Evolutionary conservation across 2,888 invertebrate genomes (phyloP).

Genomic region (Ectropis crepuscularia): DNA sequence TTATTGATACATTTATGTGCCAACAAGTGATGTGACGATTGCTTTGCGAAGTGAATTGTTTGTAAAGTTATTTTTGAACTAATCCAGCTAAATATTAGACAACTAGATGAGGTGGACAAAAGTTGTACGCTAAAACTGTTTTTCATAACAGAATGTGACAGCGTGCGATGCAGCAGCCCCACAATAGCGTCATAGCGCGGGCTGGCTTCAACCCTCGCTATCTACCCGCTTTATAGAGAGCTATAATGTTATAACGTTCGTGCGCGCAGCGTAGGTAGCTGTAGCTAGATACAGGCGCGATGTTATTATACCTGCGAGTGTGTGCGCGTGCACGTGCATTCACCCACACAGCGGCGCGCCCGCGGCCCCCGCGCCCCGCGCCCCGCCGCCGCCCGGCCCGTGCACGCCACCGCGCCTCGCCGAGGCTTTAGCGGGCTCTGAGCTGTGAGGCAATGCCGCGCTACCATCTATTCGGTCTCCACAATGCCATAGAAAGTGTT

Average conservation of each 20-base stretch:
- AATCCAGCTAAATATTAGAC: background rate
- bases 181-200: slow-evolving; percentile 58
- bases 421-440: slow-evolving; percentile 75
- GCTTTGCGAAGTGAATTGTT: background rate
- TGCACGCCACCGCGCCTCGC: slow-evolving; percentile 60
- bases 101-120: background rate
- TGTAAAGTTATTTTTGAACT: background rate
- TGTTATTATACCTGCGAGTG: slow-evolving; percentile 66
- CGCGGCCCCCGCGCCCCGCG: slow-evolving; percentile 46
- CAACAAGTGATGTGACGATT: background rate
- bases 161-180: slow-evolving; percentile 51
- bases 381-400: slow-evolving; percentile 51
- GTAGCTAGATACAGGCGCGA: slow-evolving; percentile 76
- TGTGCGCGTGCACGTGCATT: slow-evolving; percentile 65
- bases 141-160: slow-evolving; percentile 28
- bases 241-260: slow-evolving; percentile 67
- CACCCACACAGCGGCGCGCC: slow-evolving; percentile 53
- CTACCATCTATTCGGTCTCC: slow-evolving; percentile 80
- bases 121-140: slow-evolving; percentile 6
- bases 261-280: slow-evolving; percentile 67
- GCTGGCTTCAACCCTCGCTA: slow-evolving; percentile 60
- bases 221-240: slow-evolving; percentile 71
- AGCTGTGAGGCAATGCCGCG: slow-evolving; percentile 81
- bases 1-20: slow-evolving; percentile 4
- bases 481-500: slow-evolving; percentile 84